Base-by-base conservation (phyloP, 2,888 invertebrate genomes). In the Ornithoptera alexandrae region DNA sequence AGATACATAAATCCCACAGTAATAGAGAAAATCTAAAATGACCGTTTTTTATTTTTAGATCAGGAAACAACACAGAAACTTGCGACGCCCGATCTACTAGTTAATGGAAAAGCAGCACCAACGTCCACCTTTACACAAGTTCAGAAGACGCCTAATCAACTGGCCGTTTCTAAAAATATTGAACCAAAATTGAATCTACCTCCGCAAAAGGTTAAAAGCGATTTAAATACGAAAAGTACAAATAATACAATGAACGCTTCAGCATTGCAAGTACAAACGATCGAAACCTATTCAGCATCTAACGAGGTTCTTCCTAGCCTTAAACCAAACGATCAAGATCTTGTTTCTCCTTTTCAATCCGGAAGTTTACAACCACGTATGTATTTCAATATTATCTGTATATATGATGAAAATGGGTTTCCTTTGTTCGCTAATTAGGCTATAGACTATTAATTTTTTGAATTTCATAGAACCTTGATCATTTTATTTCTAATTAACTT, bases 81-180 rank as follows among this genome's bases (percentile, higher is more conserved):
- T 70, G 76, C 79, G 36, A 87, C 89, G 10, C 92, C 92, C 53
- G 92, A 92, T 74, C 81, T 92, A 22, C 76, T 92, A 2, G 88
- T 90, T 0, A 90, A 85, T 62, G 88, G 89, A 2, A 84, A 81
- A 71, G 73, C 76, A 56, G 56, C 71, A 63, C 66, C 68, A 42
- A 6, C 72, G 63, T 62, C 68, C 24, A 50, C 50, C 50, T 42
- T 64, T 24, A 20, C 62, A 36, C 62, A 70, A 18, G n/a, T 59
- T 24, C 66, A 66, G 50, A 57, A 76, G 42, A 75, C 78, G 12
- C 70, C 81, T 17, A 81, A 79, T 71, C 83, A 82, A 73, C 74
- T 82, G 17, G 58, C 65, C 2, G 62, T 67, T 10, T 53, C 66
- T 6, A 62, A 63, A 24, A 67, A 39, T 59, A 56, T 59, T 1